Percentiles rank a stretch among this genome's conserved stretches.
Evolutionary conservation across 2,888 invertebrate species (phyloP).

Genomic region (Lochmaea crataegi): DNA sequence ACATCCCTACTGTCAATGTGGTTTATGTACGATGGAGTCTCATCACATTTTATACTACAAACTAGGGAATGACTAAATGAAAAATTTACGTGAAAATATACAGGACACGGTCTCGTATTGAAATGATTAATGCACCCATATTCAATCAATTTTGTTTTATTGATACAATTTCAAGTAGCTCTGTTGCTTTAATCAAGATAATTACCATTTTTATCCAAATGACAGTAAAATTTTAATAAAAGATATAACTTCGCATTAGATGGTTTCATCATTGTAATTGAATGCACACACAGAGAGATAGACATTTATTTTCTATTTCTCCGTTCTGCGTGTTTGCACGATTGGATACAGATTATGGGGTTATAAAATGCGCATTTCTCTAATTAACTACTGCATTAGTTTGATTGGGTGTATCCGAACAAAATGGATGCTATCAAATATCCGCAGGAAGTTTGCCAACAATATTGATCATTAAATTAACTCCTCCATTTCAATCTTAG

Average conservation of each 20-base stretch:
- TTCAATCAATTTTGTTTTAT: too few species aligned
- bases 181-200: neutral
- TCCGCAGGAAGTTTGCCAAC: neutral
- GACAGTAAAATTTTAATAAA: neutral
- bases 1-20: too few species aligned
- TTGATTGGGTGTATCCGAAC: conserved; percentile 7
- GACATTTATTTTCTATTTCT: neutral
- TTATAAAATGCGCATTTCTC: conserved; percentile 15
- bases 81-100: too few species aligned
- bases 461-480: neutral
- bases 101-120: too few species aligned
- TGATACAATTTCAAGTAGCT: too few species aligned
- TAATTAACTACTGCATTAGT: conserved; percentile 20
- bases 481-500: too few species aligned
- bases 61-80: too few species aligned
- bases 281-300: neutral
- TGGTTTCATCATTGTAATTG: neutral
- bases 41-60: too few species aligned
- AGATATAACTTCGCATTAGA: neutral
- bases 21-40: too few species aligned
- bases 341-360: neutral
- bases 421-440: neutral
- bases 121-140: too few species aligned
- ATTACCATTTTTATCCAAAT: neutral
- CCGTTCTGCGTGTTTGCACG: neutral